Percentiles rank a stretch among this genome's conserved stretches.
Conservation (phyloP, 2,888 invertebrate species). For the Mechanitis messenoides region DNA sequence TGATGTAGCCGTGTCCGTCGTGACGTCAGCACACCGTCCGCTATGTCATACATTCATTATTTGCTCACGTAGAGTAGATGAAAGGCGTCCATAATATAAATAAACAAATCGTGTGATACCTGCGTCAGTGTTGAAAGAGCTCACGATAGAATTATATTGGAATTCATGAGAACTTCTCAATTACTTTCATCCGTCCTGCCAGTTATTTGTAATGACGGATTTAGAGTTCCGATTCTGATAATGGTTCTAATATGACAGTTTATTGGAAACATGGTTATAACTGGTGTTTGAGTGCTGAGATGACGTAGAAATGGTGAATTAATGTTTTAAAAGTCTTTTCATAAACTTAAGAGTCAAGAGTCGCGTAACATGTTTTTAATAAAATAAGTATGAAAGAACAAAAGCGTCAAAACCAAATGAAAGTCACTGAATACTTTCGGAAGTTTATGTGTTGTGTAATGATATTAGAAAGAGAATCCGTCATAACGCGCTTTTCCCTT, state of each 20-base stretch:
- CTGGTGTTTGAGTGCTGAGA: neutral
- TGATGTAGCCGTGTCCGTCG: slow-evolving; percentile 69
- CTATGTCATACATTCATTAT: slow-evolving; percentile 72
- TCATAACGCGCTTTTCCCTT: no score
- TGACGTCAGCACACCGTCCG: slow-evolving; percentile 59
- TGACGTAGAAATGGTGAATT: neutral
- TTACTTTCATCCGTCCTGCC: slow-evolving; percentile 42
- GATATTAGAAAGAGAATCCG: no score
- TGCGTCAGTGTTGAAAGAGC: slow-evolving; percentile 57
- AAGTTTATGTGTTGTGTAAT: no score
- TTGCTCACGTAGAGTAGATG: slow-evolving; percentile 73
- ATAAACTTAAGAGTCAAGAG: no score
- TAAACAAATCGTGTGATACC: slow-evolving; percentile 66
- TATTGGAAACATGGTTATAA: slow-evolving; percentile 7
- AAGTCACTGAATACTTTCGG: no score
- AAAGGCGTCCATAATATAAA: slow-evolving; percentile 72
- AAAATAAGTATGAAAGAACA: no score
- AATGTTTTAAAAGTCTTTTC: neutral
- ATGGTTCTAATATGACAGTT: slow-evolving; percentile 10
- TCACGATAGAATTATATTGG: slow-evolving; percentile 57
- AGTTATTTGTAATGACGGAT: slow-evolving; percentile 34
- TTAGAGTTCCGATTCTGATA: slow-evolving; percentile 25
- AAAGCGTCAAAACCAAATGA: no score
- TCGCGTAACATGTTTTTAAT: no score
- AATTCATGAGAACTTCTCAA: slow-evolving; percentile 55